These are phyloP conservation scores for Achlya flavicornis DNA, from an alignment of 2,888 invertebrate genomes.

Conservation along the genomic window DNA sequence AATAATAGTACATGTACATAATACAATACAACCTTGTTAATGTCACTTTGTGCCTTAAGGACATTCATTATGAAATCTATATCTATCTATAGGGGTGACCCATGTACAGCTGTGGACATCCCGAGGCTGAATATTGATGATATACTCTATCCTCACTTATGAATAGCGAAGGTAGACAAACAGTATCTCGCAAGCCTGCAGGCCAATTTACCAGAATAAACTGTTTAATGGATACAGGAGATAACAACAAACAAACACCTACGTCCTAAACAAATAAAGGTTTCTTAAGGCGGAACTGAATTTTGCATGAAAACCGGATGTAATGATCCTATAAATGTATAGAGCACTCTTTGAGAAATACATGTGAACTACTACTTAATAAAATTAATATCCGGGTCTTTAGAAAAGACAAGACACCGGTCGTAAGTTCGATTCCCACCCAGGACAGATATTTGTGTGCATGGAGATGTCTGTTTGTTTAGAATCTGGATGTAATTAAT, in stretches of 20 bases:
- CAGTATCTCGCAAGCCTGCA: slow-evolving; percentile 8
- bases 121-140: neutral
- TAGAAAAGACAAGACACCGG: too few relatives aligned
- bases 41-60: too few relatives aligned
- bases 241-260: slow-evolving; percentile 12
- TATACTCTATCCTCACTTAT: neutral
- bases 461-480: too few relatives aligned
- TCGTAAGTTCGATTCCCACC: too few relatives aligned
- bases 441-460: too few relatives aligned
- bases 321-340: neutral
- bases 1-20: too few relatives aligned
- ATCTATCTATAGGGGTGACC: neutral
- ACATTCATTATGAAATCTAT: too few relatives aligned
- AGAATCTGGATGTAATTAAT: too few relatives aligned
- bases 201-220: slow-evolving; percentile 11
- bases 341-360: neutral
- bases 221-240: slow-evolving; percentile 11
- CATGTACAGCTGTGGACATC: neutral
- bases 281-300: slow-evolving; percentile 3
- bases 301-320: neutral
- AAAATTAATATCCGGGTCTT: too few relatives aligned
- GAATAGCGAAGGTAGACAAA: slow-evolving; percentile 7
- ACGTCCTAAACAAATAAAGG: slow-evolving; percentile 11
- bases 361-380: neutral
- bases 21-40: too few relatives aligned